A percentile compares a stretch with the other conserved stretches of the same genome.
Evolutionary conservation across 2,797 vertebrate genomes (phyloP).

Genomic region (Cetoscarus ocellatus): DNA sequence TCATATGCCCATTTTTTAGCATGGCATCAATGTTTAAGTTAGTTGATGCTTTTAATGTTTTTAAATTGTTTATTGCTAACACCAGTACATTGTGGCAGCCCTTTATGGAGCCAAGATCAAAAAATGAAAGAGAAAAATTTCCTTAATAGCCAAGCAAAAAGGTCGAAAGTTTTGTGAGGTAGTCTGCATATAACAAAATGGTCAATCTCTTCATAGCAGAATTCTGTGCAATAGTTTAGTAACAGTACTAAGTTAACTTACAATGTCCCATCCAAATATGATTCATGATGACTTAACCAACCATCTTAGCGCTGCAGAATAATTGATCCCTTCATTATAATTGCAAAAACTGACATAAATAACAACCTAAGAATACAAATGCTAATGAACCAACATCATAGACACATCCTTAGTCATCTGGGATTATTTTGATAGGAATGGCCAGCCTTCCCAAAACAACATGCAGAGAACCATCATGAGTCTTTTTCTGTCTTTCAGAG

Average conservation of each 20-base stretch:
- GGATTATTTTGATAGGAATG: conserved; percentile 85
- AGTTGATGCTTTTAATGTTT: too few species aligned
- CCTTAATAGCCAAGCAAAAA: too few species aligned
- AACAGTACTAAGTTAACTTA: conserved; percentile 3
- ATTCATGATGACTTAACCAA: conserved; percentile 12
- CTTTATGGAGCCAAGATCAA: too few species aligned
- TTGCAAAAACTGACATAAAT: conserved; percentile 42
- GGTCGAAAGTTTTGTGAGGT: conserved; percentile 57
- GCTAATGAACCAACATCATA: background rate
- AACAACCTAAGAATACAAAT: conserved; percentile 10
- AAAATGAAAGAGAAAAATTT: too few species aligned
- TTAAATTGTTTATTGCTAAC: too few species aligned
- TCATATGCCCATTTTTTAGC: too few species aligned
- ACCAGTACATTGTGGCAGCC: too few species aligned
- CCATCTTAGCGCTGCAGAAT: conserved; percentile 19
- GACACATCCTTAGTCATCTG: conserved; percentile 68
- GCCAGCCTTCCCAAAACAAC: conserved; percentile 84
- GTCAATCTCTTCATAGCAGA: conserved; percentile 64
- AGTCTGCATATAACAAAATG: conserved; percentile 55
- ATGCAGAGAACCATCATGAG: conserved; percentile 73
- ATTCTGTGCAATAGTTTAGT: conserved; percentile 54
- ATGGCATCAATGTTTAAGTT: too few species aligned
- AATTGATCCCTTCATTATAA: conserved; percentile 67
- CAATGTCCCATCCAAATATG: background rate
- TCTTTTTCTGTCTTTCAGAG: conserved; percentile 49